A percentile compares a stretch with the other conserved stretches of the same genome.
Evolutionary conservation across 1,140 invertebrate genomes (phyloP).

Genomic region (Apis dorsata): DNA sequence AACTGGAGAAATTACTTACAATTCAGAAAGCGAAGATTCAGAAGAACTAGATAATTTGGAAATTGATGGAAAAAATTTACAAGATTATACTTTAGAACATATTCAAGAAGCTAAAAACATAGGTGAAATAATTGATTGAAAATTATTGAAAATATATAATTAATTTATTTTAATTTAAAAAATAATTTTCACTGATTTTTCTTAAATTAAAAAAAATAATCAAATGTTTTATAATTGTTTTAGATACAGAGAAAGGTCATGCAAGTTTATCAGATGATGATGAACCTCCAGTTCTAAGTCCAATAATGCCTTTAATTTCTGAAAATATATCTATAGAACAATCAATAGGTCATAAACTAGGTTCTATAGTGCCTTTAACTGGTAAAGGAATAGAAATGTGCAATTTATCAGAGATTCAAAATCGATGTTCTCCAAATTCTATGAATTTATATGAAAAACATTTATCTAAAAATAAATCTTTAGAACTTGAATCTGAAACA

Average conservation of each 20-base stretch:
- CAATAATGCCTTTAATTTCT: slow-evolving; percentile 71
- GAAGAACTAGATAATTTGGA: slow-evolving; percentile 72
- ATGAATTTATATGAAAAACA: slow-evolving; percentile 35
- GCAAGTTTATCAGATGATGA: slow-evolving; percentile 70
- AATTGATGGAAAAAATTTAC: slow-evolving; percentile 50
- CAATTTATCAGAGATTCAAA: slow-evolving; percentile 50
- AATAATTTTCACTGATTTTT: too few species aligned
- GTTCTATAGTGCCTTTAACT: slow-evolving; percentile 64
- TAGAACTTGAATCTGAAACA: not conserved
- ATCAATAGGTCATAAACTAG: slow-evolving; percentile 67
- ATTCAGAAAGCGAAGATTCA: slow-evolving; percentile 65
- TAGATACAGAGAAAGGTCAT: slow-evolving; percentile 24
- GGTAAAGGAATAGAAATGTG: slow-evolving; percentile 51
- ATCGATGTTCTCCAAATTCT: slow-evolving; percentile 13
- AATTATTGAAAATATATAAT: not conserved
- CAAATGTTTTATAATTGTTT: slow-evolving; percentile 10
- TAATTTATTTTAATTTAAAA: not conserved
- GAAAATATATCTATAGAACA: slow-evolving; percentile 58
- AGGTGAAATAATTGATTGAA: slow-evolving; percentile 16
- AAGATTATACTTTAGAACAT: slow-evolving; percentile 19
- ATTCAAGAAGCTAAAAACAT: not conserved
- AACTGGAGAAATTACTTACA: slow-evolving; percentile 52
- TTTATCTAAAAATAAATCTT: not conserved
- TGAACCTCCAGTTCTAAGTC: slow-evolving; percentile 75
- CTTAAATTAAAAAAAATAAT: not conserved